Evolutionary conservation across 1,140 invertebrate species (phyloP), one percentile per base, ranked within the genome.

Genomic region (Gryon sp.): DNA sequence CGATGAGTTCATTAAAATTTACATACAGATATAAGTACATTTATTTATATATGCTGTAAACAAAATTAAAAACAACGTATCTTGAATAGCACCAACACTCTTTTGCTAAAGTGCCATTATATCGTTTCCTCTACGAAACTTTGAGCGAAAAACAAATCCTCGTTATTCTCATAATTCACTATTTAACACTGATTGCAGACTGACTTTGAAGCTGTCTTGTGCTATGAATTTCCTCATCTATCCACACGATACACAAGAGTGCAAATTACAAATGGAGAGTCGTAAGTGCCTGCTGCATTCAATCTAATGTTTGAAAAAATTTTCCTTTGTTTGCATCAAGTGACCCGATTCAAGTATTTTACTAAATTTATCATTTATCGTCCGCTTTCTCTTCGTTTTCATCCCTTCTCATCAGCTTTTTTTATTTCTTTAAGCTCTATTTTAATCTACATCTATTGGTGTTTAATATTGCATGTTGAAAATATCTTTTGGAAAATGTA

Each of bases 191-290:
- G 36, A 36, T 87, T 91, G 52, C 76, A 93, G 92, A 77, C 87
- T 97, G 57, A 97, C 95, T 0, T 82, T 97, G 18, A 93, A 92
- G 74, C 85, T 97, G 7, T 96, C 95, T 2, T 97, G 95, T 80
- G 94, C 95, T 4, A 97, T 97, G 95, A 96, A 96, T 85, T 97
- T 96, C 87, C 92, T 95, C 80, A 95, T 96, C 53, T 97, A 97
- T 84, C 95, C 95, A 0, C 95, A 97, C 80, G 95, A 97, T 81
- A 96, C 95, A 0, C 95, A 97, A 88, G 95, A 96, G 85, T 97
- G 95, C 84, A 96, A 95, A 86, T 88, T 96, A 34, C 95, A 96
- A 88, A 97, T 97, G 94, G 95, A 97, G 85, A 96, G 95, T 84
- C 85, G 95, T 96, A 88, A 95, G 95, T 93, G 20, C 14, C 12